Evolutionary conservation across 2,888 invertebrate genomes (phyloP), one percentile per base, ranked within the genome.

Genomic region (Apocheima hispidaria): DNA sequence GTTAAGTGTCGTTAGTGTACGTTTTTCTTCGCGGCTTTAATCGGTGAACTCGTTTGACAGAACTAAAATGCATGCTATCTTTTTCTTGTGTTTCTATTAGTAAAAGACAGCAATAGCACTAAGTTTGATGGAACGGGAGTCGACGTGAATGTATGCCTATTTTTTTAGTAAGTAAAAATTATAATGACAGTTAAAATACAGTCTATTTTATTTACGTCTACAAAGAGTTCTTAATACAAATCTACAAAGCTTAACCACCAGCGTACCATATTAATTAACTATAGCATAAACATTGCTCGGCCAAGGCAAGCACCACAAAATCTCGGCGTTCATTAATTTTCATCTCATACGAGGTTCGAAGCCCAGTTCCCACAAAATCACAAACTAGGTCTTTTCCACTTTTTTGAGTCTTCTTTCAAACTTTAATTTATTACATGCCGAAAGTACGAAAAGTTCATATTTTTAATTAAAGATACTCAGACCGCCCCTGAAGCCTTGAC

Each of bases 391-490:
- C 74, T 70, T 73, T 74, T 73, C 74, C 68, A 65, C 67, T 71
- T 77, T 80, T 81, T 75, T 33, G 51, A 49, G 43, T 59, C 49
- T 59, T 52, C 40, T 40, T 40, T 65, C 73, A 79, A 85, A 86
- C 83, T 84, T 84, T 83, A 86, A 86, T 87, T 87, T 87, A 88
- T 90, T 88, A 86, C 81, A 77, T 73, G 61, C 38, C 51, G 70
- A 64, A 75, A 78, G 78, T 82, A 79, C 78, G 77, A 69, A 83
- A 90, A 91, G 82, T 90, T 88, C 81, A 80, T 74, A 82, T 87
- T 90, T 68, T 90, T 92, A 92, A 92, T 92, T 92, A 92, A 91
- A 90, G 89, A 92, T 88, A 86, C 86, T 88, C 86, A 77, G 80
- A 82, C 89, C 92, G 92, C 92, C 92, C 91, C 84, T 84, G 86